phyloP scores from a whole-genome alignment of 2,888 invertebrate genomes.

The Torymus texanus region DNA sequence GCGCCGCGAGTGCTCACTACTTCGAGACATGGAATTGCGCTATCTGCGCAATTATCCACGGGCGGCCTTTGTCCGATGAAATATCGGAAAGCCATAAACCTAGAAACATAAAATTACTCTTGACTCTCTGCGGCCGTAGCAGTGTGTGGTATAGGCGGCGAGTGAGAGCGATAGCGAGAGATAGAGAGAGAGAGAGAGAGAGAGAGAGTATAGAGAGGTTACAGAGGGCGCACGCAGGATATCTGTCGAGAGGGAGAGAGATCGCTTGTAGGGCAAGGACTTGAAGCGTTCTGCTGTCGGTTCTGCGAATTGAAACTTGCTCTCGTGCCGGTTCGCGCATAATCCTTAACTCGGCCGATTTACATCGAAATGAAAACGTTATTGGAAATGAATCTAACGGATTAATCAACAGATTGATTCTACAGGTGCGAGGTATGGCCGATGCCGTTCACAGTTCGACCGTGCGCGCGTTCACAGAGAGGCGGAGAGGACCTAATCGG shows the following conservation, averaged over 20 bases:
- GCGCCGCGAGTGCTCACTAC: neutral
- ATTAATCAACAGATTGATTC: conserved; percentile 43
- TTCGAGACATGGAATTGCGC: neutral
- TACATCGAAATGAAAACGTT: conserved; percentile 51
- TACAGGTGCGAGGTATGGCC: neutral
- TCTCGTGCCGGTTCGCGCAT: neutral
- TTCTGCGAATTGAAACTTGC: conserved; percentile 21
- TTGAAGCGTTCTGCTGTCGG: neutral
- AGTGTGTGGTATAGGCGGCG: neutral
- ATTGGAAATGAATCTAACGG: conserved; percentile 31
- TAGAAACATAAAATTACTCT: conserved; percentile 52
- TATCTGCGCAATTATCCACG: conserved; percentile 22
- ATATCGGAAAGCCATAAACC: conserved; percentile 54
- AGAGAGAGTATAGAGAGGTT: neutral
- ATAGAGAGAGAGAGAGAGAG: too few relatives aligned
- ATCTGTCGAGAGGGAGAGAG: neutral
- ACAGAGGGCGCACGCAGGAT: neutral
- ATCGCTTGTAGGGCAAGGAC: neutral
- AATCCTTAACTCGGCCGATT: conserved; percentile 46
- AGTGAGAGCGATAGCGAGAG: too few relatives aligned
- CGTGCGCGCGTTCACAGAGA: too few relatives aligned
- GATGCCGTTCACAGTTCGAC: neutral
- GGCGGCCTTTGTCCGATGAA: conserved; percentile 38
- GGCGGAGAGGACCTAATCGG: neutral
- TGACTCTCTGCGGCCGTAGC: neutral